Conservation (phyloP, 2,113 vertebrate species). For the Corydoras sp. region DNA sequence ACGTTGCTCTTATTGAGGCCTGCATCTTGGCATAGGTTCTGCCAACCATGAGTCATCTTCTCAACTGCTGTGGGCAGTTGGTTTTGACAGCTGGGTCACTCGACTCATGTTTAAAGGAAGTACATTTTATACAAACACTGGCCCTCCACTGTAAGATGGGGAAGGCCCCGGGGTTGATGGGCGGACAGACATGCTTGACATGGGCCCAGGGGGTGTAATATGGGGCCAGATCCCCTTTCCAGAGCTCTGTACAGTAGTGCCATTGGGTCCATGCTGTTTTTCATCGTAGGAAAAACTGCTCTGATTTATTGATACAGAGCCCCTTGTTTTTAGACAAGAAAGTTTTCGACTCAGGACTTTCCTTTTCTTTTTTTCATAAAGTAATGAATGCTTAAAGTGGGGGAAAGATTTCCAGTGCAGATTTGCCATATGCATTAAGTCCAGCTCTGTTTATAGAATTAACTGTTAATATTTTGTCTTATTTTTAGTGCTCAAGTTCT, state of each 20-base stretch:
- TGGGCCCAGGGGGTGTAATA: slow-evolving; percentile 14
- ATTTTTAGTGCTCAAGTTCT: too few relatives aligned
- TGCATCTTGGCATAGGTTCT: slow-evolving; percentile 32
- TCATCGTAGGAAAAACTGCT: slow-evolving; percentile 2
- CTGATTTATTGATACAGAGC: not conserved
- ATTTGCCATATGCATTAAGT: too few relatives aligned
- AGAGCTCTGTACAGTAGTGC: slow-evolving; percentile 14
- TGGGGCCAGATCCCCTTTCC: slow-evolving; percentile 27
- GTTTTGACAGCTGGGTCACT: slow-evolving; percentile 45
- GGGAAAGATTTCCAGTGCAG: too few relatives aligned
- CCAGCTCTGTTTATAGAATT: too few relatives aligned
- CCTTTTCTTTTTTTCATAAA: too few relatives aligned
- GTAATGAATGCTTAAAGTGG: too few relatives aligned
- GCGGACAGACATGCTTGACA: slow-evolving; percentile 28
- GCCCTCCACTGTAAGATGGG: slow-evolving; percentile 28
- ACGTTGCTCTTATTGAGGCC: slow-evolving; percentile 26
- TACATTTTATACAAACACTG: slow-evolving; percentile 36
- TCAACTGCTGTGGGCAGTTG: slow-evolving; percentile 42
- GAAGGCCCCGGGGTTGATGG: slow-evolving; percentile 28
- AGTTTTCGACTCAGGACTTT: too few relatives aligned
- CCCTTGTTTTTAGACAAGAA: not conserved
- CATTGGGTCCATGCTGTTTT: slow-evolving; percentile 20
- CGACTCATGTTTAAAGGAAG: slow-evolving; percentile 38
- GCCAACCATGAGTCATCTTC: slow-evolving; percentile 38
- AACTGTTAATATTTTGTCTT: too few relatives aligned